Evolutionary conservation across 2,113 vertebrate species (phyloP), one percentile per base, ranked within the genome.

Genomic region (Ictidomys tridecemlineatus): DNA sequence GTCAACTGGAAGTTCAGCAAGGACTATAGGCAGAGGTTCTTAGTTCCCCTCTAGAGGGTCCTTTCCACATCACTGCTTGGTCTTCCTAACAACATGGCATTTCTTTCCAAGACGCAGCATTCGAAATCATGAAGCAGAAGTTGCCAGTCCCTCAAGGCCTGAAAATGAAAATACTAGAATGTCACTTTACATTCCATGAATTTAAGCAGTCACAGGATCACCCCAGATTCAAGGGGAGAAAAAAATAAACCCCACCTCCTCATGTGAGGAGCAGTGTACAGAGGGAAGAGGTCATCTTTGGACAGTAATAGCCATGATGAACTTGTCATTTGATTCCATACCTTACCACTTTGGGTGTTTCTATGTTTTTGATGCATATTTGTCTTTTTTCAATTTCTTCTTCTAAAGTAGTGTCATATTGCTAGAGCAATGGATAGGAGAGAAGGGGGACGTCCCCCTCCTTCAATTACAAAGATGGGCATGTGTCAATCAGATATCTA

Each of bases 401-500:
- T 67, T 74, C 20, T 39, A 92, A 69, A 80, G 4, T 17, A 48
- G 20, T 48, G 20, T 69, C 70, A 53, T 30, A 70, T 13, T 58
- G 4, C 78, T 61, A 45, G 37, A 85, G 30, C 26, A n/a, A 5
- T 12, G 3, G n/a, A 58, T 61, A 11, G 14, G 2, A 88, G 83
- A 39, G 26, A 63, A n/a, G 20, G 74, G 22, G 12, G 22, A 9
- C 5, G 10, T 84, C 48, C 17, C 56, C 37, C 26, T 95, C 51
- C 6, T 70, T 18, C 8, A 78, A 74, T 32, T 28, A 16, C 17
- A 30, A 53, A 28, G 4, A 48, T 63, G 18, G 61, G 7, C 14
- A 18, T 7, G 7, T 42, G 17, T 14, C 45, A 1, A 72, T 11
- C 13, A 28, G 8, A 26, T 3, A 30, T 0, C 11, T 39, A 34